Evolutionary conservation across 1,140 invertebrate species (phyloP).

Genomic region (Asbolus verrucosus): DNA sequence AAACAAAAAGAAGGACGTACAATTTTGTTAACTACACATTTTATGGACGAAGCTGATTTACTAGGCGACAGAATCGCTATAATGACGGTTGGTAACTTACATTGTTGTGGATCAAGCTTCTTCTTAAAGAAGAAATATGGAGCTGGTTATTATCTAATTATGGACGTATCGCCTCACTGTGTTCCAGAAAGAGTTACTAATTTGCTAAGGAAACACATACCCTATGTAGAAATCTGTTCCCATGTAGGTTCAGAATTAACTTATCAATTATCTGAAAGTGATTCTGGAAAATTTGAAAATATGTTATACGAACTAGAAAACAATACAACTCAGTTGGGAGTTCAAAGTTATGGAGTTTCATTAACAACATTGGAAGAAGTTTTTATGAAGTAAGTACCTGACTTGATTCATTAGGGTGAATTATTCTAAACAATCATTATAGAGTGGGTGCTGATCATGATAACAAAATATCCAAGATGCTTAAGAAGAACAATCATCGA

Average conservation of each 20-base stretch:
- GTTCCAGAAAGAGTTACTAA: constrained; percentile 68
- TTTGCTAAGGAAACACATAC: constrained; percentile 70
- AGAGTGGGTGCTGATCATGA: constrained; percentile 66
- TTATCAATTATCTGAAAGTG: constrained; percentile 52
- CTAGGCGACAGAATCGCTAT: constrained; percentile 93
- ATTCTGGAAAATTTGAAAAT: constrained; percentile 68
- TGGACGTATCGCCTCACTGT: constrained; percentile 67
- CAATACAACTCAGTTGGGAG: constrained; percentile 72
- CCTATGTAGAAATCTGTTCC: constrained; percentile 64
- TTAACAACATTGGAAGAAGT: constrained; percentile 91
- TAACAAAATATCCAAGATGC: not conserved
- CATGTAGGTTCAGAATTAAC: constrained; percentile 54
- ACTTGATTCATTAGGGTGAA: not conserved
- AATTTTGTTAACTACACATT: constrained; percentile 83
- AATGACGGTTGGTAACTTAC: constrained; percentile 81
- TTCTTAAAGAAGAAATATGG: constrained; percentile 89
- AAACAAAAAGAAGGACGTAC: constrained; percentile 64
- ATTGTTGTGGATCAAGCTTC: constrained; percentile 86
- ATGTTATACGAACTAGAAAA: constrained; percentile 79
- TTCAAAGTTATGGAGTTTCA: constrained; percentile 75
- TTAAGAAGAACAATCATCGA: not conserved
- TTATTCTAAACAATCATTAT: constrained; percentile 43
- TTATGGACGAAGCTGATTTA: constrained; percentile 97
- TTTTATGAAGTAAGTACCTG: constrained; percentile 79
- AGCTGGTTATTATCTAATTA: constrained; percentile 72